A percentile compares a stretch with the other conserved stretches of the same genome.
These are phyloP conservation scores for Melanotaenia nigrans DNA, from an alignment of 2,797 vertebrate genomes.

Conservation along the genomic window DNA sequence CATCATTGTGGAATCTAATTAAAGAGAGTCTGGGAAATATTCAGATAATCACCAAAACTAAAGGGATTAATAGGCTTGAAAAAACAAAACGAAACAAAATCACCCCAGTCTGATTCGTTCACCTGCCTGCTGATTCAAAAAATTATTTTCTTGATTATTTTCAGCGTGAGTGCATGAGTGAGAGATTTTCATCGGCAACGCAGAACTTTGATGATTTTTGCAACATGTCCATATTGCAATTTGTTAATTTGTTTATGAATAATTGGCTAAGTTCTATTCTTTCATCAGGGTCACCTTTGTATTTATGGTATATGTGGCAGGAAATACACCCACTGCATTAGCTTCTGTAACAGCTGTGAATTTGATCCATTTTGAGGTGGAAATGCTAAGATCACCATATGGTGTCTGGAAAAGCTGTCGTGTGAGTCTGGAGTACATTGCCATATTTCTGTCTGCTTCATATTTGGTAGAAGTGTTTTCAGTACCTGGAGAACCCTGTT, in stretches of 20 bases:
- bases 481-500: constrained; percentile 76
- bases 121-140: constrained; percentile 28
- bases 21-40: constrained; percentile 36
- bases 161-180: constrained; percentile 4
- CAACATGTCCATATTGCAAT: not conserved
- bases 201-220: constrained; percentile 3
- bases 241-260: constrained; percentile 23
- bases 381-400: constrained; percentile 76
- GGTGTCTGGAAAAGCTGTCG: constrained; percentile 66
- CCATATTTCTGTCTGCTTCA: constrained; percentile 65
- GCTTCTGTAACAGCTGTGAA: constrained; percentile 28
- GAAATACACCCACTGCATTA: constrained; percentile 20
- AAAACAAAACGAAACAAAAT: constrained; percentile 16
- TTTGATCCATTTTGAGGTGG: constrained; percentile 45
- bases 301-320: constrained; percentile 29
- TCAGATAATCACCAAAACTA: constrained; percentile 50
- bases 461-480: constrained; percentile 76
- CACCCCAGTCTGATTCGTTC: constrained; percentile 11
- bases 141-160: constrained; percentile 30
- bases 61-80: constrained; percentile 39
- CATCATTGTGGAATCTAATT: constrained; percentile 50
- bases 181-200: constrained; percentile 14
- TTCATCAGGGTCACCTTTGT: constrained; percentile 26
- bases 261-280: not conserved
- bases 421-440: constrained; percentile 58